Evolutionary conservation across 2,797 vertebrate species (phyloP), one percentile per base, ranked within the genome.

Genomic region (Anguilla marmorata): DNA sequence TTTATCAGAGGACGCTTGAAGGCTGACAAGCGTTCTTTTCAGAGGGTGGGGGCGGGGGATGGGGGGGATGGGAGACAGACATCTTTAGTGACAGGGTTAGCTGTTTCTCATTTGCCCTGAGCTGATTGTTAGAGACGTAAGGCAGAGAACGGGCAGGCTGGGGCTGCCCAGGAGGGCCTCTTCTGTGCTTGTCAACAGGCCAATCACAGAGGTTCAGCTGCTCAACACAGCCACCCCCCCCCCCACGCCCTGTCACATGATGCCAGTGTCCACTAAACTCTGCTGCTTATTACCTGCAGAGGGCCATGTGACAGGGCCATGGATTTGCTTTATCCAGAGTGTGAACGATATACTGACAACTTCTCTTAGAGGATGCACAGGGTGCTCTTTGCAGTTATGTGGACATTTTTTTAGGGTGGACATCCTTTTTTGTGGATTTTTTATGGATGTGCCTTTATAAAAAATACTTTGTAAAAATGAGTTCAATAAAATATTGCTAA

Each of bases 1-100:
- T 95, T 94, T 95, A 94, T 95, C 94, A 94, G 93, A 94, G 93
- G 94, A 95, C 93, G 93, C 95, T 95, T 95, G 92, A 88, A 89
- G 88, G 91, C 92, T 95, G 94, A 94, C 93, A 93, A 93, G 92
- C 92, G 91, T 94, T 91, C 93, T 41, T 37, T 37, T 3, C 60
- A n/a, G 60, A 66, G 60, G 60, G 60, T n/a, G 63, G 63, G 63
- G 63, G 63, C 92, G 27, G 56, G 76, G 45, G 63, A 12, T 14
- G 72, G 14, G 30, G 69, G 69, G 63, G 1, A 48, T 2, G 41
- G 41, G 85, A 84, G 87, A 89, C 58, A 19, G 92, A 87, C 88
- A 94, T 94, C 92, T 91, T 92, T 93, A 94, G 92, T 95, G 95
- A 95, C 95, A 95, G 93, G 93, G 92, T 92, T 94, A 93, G 93